phyloP scores from a whole-genome alignment of 2,113 vertebrate genomes.

The Seriola rivoliana region DNA sequence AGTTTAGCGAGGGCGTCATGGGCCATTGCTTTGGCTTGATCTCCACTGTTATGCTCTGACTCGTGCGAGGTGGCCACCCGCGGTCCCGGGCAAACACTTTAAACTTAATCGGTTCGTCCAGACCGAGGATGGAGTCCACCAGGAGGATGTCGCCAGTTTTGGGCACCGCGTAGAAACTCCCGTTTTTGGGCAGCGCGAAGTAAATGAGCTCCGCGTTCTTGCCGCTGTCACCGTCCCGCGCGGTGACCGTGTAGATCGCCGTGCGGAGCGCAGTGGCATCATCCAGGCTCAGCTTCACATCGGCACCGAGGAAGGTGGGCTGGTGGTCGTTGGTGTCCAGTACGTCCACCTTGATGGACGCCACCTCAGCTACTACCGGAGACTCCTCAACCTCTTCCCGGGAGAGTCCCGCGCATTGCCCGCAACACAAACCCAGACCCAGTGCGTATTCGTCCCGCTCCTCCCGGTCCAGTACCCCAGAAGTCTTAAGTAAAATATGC shows the following conservation, averaged over 20 bases:
- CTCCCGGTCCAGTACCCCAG: conserved; percentile 87
- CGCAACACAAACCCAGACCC: conserved; percentile 85
- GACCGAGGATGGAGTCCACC: conserved; percentile 90
- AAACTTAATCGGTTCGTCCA: conserved; percentile 84
- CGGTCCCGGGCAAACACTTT: conserved; percentile 88
- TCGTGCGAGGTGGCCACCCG: conserved; percentile 87
- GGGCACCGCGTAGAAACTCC: conserved; percentile 90
- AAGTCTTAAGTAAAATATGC: conserved; percentile 86
- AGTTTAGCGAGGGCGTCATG: conserved; percentile 5
- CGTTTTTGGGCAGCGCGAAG: conserved; percentile 86
- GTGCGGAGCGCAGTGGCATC: conserved; percentile 88
- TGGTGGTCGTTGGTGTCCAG: conserved; percentile 91
- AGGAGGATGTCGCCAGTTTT: conserved; percentile 90
- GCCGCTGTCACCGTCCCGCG: conserved; percentile 87
- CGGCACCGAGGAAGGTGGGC: conserved; percentile 81
- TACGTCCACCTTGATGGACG: conserved; percentile 87
- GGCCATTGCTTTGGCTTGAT: conserved; percentile 85
- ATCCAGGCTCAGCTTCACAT: conserved; percentile 84
- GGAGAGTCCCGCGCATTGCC: conserved; percentile 63
- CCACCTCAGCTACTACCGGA: conserved; percentile 78
- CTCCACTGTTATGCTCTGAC: conserved; percentile 83
- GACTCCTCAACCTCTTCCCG: conserved; percentile 45
- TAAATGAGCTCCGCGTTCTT: conserved; percentile 90
- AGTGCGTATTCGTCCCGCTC: conserved; percentile 84
- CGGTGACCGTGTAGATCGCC: conserved; percentile 84